Evolutionary conservation across 2,113 vertebrate species (phyloP).

Genomic region (Forbesichthys papilliferus): DNA sequence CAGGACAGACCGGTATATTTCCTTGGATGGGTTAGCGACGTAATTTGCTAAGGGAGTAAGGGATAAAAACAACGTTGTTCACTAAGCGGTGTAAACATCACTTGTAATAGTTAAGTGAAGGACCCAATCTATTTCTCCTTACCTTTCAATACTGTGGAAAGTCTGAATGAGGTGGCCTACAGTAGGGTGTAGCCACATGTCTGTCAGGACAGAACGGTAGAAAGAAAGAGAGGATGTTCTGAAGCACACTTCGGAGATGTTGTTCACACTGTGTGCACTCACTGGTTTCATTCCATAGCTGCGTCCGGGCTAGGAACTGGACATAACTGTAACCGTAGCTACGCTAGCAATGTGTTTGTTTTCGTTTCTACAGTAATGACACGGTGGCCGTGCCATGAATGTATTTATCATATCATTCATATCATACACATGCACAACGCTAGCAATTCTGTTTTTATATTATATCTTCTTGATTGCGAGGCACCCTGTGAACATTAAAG

Average conservation of each 20-base stretch:
- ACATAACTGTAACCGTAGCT: too few relatives aligned
- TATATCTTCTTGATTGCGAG: background rate
- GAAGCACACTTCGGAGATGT: too few relatives aligned
- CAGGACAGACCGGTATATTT: background rate
- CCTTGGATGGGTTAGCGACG: background rate
- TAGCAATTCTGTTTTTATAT: background rate
- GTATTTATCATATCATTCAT: too few relatives aligned
- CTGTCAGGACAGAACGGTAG: background rate
- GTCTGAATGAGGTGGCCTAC: background rate
- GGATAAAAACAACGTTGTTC: background rate
- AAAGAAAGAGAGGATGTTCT: background rate
- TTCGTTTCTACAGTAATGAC: too few relatives aligned
- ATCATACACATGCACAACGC: background rate
- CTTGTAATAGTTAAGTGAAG: constrained; percentile 16
- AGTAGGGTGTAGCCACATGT: too few relatives aligned
- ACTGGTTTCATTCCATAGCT: too few relatives aligned
- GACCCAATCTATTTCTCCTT: background rate
- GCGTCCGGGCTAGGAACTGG: too few relatives aligned
- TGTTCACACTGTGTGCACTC: too few relatives aligned
- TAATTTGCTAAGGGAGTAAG: background rate
- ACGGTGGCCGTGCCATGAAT: too few relatives aligned
- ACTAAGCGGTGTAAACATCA: background rate
- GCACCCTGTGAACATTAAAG: background rate
- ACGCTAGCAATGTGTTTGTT: too few relatives aligned
- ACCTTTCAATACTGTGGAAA: background rate